Base-by-base conservation (phyloP, 2,888 invertebrate species). In the Stenurella melanura region DNA sequence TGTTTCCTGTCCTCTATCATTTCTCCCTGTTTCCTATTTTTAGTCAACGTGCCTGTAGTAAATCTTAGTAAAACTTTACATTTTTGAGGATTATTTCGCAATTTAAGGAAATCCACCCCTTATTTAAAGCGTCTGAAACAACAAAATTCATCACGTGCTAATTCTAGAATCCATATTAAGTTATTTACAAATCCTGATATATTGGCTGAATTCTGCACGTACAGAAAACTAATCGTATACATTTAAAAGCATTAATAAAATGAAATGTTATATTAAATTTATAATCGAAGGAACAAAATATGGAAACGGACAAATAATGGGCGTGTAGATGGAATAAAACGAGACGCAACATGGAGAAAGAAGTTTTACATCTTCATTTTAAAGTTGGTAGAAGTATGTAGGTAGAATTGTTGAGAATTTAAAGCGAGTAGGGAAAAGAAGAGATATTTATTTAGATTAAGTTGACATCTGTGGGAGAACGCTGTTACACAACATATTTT, bases 361-460 rank as follows among this genome's bases (percentile, higher is more conserved):
- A 71, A 81, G 84, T 84, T 84, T 86, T 87, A 86, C 85, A 86
- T 87, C 87, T 87, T 87, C 86, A 87, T 87, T 87, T 85, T 82
- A 81, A 85, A 86, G 82, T 85, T 85, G 79, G 79, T 76, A 77
- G 81, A 83, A 85, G 82, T 84, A 84, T 82, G 84, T 86, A 85
- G 85, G 85, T 84, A 84, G 85, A 85, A 84, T 86, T 86, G 86
- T 85, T 69, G 84, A 80, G 85, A 84, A 84, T 86, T 86, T 86
- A 85, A 85, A 82, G 82, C 83, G 83, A 78, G 85, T 79, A 81
- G 85, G 85, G 84, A 83, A 84, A 85, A 85, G 83, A 85, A 84
- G 83, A 83, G 85, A 82, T 86, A 86, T 87, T 87, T 87, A 84
- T 87, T 87, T 86, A 86, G 86, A 87, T 87, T 87, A 87, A 84